phyloP scores from a whole-genome alignment of 2,888 invertebrate genomes.

The Catocala fraxini region DNA sequence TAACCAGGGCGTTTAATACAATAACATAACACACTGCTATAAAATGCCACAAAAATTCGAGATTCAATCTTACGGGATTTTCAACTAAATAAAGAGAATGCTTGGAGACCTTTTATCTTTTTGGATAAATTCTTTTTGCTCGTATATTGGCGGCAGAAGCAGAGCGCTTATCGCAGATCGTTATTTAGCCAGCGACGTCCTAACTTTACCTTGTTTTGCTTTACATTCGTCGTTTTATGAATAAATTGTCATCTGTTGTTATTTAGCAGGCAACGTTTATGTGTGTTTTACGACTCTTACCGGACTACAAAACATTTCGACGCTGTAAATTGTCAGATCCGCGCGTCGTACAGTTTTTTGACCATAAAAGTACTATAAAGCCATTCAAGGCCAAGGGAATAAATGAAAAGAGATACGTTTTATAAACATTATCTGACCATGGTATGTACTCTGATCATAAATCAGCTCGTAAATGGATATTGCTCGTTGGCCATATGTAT shows the following conservation, averaged over 20 bases:
- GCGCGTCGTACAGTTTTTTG: slow-evolving; percentile 24
- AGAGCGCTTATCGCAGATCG: slow-evolving; percentile 33
- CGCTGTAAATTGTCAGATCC: slow-evolving; percentile 28
- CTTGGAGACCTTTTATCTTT: slow-evolving; percentile 37
- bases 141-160: slow-evolving; percentile 14
- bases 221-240: slow-evolving; percentile 23
- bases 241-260: slow-evolving; percentile 33
- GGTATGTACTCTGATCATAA: slow-evolving; percentile 5
- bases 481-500: too few species aligned
- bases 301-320: slow-evolving; percentile 34
- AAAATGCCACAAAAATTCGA: slow-evolving; percentile 15
- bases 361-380: slow-evolving; percentile 20
- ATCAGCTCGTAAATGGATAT: slow-evolving; percentile 8
- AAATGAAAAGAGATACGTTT: slow-evolving; percentile 12
- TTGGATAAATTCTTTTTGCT: slow-evolving; percentile 44
- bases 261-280: slow-evolving; percentile 32
- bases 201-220: slow-evolving; percentile 14
- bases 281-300: slow-evolving; percentile 36
- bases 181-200: slow-evolving; percentile 28
- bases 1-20: too few species aligned
- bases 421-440: slow-evolving; percentile 5
- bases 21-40: neutral
- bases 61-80: slow-evolving; percentile 19
- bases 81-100: slow-evolving; percentile 28
- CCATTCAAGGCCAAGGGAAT: slow-evolving; percentile 15